Conservation (phyloP, 2,797 vertebrate genomes). For the Brachymystax lenok region DNA sequence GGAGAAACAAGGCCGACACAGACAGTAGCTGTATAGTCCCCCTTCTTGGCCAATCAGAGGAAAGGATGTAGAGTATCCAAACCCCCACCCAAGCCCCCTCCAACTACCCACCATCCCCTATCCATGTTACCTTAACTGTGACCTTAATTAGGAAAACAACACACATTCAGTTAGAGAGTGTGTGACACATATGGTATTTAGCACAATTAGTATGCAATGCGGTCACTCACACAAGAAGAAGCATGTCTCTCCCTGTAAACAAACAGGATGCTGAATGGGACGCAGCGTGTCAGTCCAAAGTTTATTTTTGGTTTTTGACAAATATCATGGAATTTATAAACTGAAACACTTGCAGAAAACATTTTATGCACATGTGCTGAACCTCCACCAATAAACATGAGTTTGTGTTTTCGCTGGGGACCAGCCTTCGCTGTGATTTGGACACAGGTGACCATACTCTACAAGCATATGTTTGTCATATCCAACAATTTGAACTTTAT, state of each 20-base stretch:
- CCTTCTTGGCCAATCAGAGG: not conserved
- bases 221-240: not conserved
- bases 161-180: not conserved
- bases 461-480: too few species aligned
- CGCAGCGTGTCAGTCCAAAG: not conserved
- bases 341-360: too few species aligned
- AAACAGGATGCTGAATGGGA: not conserved
- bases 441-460: too few species aligned
- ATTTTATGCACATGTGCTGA: too few species aligned
- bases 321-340: too few species aligned
- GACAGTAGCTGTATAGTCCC: not conserved
- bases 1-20: slow-evolving; percentile 6
- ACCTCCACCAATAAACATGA: too few species aligned
- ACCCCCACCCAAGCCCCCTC: not conserved
- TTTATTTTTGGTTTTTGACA: too few species aligned
- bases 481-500: too few species aligned
- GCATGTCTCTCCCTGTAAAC: not conserved
- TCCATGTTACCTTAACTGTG: not conserved
- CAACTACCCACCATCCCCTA: too few species aligned
- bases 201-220: not conserved
- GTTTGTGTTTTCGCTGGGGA: too few species aligned
- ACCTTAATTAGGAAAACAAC: not conserved
- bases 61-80: not conserved
- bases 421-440: too few species aligned
- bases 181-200: not conserved